Conservation (phyloP, 2,888 invertebrate genomes). For the Terebella lapidaria region DNA sequence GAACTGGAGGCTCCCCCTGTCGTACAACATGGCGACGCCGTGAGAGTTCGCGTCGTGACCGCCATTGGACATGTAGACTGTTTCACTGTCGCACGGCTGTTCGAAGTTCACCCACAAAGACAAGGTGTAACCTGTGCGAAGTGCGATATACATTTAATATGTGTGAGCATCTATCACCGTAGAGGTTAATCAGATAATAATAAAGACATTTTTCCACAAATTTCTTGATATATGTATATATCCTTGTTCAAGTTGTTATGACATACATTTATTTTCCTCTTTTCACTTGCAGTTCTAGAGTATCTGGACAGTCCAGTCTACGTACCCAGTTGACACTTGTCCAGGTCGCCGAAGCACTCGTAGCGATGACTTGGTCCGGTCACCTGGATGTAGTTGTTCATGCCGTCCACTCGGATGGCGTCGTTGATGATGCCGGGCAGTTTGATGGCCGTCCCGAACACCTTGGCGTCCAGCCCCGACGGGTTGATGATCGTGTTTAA, state of each 20-base stretch:
- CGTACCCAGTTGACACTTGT: conserved; percentile 37
- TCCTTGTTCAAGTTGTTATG: no score
- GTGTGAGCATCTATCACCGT: no score
- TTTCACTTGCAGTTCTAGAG: no score
- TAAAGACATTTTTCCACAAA: no score
- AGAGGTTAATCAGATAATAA: no score
- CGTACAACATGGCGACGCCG: conserved; percentile 49
- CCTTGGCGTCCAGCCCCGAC: conserved; percentile 44
- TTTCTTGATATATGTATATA: no score
- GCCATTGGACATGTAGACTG: conserved; percentile 47
- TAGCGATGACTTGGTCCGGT: conserved; percentile 41
- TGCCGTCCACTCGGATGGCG: conserved; percentile 37
- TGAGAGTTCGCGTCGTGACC: conserved; percentile 40
- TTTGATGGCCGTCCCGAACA: conserved; percentile 26
- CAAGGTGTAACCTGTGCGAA: conserved; percentile 42
- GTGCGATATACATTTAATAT: not conserved
- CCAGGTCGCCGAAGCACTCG: conserved; percentile 49
- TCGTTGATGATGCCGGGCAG: conserved; percentile 35
- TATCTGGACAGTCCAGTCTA: no score
- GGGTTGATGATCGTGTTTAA: conserved; percentile 35
- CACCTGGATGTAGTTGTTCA: conserved; percentile 35
- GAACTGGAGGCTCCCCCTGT: conserved; percentile 36
- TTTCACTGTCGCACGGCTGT: conserved; percentile 28
- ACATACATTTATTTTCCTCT: no score
- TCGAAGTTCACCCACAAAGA: conserved; percentile 45